Base-by-base conservation (phyloP, 2,888 invertebrate genomes). In the Odiellus spinosus region DNA sequence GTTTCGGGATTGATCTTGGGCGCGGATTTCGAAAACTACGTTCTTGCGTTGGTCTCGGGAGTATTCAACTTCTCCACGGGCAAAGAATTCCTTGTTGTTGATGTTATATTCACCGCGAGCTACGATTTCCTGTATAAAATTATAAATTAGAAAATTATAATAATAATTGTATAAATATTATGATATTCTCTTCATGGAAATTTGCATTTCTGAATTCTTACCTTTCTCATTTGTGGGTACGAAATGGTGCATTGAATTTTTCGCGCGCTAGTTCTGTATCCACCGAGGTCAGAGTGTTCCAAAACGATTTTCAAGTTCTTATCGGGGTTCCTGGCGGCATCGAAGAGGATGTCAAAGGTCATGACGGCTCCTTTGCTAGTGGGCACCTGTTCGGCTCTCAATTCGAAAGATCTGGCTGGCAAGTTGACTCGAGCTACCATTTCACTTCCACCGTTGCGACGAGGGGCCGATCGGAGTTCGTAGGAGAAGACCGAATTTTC, bases 291-390 rank as follows among this genome's bases (percentile, higher is more conserved):
- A 12, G 45, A 32, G 35, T 51, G 48, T 15, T 46, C 42, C 12
- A 53, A 10, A 21, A 44, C 48, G 11, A 53, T 19, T 10, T 44
- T 47, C 21, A 49, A 33, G 14, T 49, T 48, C 34, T 51, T 53
- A 17, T 50, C 45, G n/a, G 45, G 15, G 18, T 45, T 44, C 17
- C 51, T 41, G 18, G 50, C 39, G 10, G 49, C 50, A 49, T 53
- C 53, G 50, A 50, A 53, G 19, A 43, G 51, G 43, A 53, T 48
- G 20, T 53, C 51, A 12, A 51, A 17, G 32, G 47, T 48, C 26
- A 51, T 48, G 17, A 44, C 46, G 2, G 39, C 21, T 11, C 42
- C 40, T 12, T 40, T 36, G 32, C 14, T 42, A 6, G 45, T 20
- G 15, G 39, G 26, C 5, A 45, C 46, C 34, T 45, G 45, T 34